phyloP scores from a whole-genome alignment of 2,113 vertebrate species.

The Vidua macroura region DNA sequence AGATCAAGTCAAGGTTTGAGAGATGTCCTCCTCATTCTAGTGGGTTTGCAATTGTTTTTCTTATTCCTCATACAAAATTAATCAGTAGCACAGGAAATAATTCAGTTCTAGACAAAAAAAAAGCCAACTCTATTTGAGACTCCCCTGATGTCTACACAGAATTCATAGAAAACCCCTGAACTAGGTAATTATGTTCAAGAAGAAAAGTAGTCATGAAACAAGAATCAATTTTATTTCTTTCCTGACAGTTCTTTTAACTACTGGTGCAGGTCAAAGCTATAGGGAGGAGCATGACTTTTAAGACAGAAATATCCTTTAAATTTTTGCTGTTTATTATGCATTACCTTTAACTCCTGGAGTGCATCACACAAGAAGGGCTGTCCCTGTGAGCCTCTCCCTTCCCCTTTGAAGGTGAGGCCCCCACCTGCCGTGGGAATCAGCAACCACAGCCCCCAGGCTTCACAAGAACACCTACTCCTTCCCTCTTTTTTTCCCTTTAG shows the following conservation, averaged over 20 bases:
- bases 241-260: background rate
- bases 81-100: background rate
- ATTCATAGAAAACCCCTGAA: background rate
- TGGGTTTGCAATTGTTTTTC: background rate
- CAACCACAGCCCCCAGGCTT: background rate
- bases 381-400: background rate
- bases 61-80: constrained; percentile 24
- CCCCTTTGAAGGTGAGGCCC: background rate
- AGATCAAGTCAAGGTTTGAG: constrained; percentile 42
- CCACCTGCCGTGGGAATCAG: background rate
- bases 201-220: background rate
- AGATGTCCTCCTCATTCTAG: background rate
- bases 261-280: background rate
- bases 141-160: background rate
- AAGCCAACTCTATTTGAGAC: background rate
- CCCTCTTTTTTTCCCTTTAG: background rate
- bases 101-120: background rate
- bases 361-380: background rate
- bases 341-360: background rate
- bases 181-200: background rate
- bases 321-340: background rate
- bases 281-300: background rate
- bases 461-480: background rate
- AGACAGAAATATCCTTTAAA: background rate
- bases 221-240: background rate